phyloP scores from a whole-genome alignment of 1,140 invertebrate genomes.

The Nebria ingens region DNA sequence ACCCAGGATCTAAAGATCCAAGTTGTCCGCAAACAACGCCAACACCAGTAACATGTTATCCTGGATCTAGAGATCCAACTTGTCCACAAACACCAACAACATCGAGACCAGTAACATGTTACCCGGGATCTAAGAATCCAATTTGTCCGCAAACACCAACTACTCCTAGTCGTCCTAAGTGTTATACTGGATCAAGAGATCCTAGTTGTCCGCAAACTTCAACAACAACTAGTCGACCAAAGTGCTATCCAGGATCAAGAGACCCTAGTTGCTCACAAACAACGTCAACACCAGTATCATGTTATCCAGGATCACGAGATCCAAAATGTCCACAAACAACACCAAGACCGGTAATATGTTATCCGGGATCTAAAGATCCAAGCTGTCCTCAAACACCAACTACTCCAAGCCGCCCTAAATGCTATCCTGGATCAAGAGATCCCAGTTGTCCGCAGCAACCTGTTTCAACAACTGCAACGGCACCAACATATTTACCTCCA shows the following conservation, averaged over 20 bases:
- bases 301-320: constrained; percentile 31
- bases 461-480: constrained; percentile 18
- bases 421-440: too few species aligned
- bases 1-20: constrained; percentile 31
- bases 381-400: too few species aligned
- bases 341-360: too few species aligned
- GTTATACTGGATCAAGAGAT: constrained; percentile 29
- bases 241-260: constrained; percentile 25
- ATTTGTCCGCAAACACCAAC: constrained; percentile 30
- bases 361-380: too few species aligned
- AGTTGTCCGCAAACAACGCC: constrained; percentile 26
- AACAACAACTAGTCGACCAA: constrained; percentile 17
- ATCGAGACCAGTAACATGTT: too few species aligned
- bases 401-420: too few species aligned
- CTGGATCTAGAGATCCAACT: too few species aligned
- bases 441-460: neutral
- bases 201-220: constrained; percentile 29
- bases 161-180: constrained; percentile 30
- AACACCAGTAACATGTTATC: constrained; percentile 17
- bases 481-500: constrained; percentile 18
- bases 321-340: constrained; percentile 35
- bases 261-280: constrained; percentile 24
- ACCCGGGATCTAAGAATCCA: constrained; percentile 34
- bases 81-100: constrained; percentile 16
- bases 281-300: constrained; percentile 20